Conservation (phyloP, 2,797 vertebrate genomes). For the Muraenolepis orangiensis region DNA sequence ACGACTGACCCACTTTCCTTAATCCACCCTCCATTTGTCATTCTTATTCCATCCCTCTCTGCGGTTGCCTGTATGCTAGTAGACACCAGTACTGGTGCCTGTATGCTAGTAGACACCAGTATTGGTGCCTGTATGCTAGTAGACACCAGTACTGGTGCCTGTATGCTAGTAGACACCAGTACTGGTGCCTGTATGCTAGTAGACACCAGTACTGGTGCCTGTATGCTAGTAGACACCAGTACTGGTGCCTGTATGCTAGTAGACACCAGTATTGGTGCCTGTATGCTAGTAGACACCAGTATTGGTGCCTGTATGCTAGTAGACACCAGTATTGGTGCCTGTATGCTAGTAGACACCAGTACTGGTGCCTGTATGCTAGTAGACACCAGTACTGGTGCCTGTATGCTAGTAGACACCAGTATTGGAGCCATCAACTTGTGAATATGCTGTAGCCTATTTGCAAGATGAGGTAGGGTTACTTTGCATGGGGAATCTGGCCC, state of each 20-base stretch:
- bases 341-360: too few species aligned
- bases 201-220: too few species aligned
- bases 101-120: not conserved
- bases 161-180: too few species aligned
- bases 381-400: too few species aligned
- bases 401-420: too few species aligned
- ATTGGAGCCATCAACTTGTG: not conserved
- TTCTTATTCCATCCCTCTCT: not conserved
- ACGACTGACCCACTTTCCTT: not conserved
- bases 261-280: too few species aligned
- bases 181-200: not conserved
- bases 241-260: not conserved
- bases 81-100: too few species aligned
- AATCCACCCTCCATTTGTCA: not conserved
- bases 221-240: too few species aligned
- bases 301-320: not conserved
- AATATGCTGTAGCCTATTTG: not conserved
- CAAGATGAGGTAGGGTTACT: not conserved
- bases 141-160: too few species aligned
- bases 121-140: not conserved
- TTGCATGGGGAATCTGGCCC: not conserved
- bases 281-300: too few species aligned
- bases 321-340: too few species aligned
- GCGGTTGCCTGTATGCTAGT: not conserved
- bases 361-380: not conserved